Evolutionary conservation across 2,888 invertebrate genomes (phyloP).

Genomic region (Therioaphis trifolii): DNA sequence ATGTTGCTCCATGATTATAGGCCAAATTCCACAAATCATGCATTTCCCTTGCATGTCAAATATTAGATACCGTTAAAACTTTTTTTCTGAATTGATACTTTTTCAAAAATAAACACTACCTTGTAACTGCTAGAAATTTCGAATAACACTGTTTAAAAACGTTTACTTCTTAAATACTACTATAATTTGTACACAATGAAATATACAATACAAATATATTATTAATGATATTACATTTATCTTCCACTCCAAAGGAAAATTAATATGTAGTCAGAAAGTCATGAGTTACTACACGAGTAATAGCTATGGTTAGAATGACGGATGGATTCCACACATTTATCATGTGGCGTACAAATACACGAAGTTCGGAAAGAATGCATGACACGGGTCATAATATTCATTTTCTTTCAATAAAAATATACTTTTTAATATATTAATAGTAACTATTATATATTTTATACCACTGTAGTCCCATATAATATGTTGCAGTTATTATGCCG

Average conservation of each 20-base stretch:
- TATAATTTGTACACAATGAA: background rate
- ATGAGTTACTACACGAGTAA: slow-evolving; percentile 1
- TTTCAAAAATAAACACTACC: too few species aligned
- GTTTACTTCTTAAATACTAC: background rate
- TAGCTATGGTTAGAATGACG: background rate
- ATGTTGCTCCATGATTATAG: too few species aligned
- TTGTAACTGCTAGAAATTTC: too few species aligned
- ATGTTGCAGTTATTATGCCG: background rate
- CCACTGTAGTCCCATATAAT: background rate
- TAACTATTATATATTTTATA: background rate
- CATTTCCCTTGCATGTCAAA: too few species aligned
- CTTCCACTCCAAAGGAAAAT: slow-evolving; percentile 2
- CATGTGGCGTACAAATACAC: slow-evolving; percentile 22
- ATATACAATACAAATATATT: background rate
- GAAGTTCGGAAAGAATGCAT: slow-evolving; percentile 2
- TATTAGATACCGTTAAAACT: too few species aligned
- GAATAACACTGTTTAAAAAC: background rate
- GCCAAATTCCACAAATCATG: too few species aligned
- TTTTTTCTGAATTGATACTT: too few species aligned
- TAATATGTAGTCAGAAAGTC: slow-evolving; percentile 3
- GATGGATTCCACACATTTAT: slow-evolving; percentile 40
- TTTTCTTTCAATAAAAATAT: slow-evolving; percentile 29
- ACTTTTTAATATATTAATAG: slow-evolving; percentile 33
- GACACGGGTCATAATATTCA: slow-evolving; percentile 29
- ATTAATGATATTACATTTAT: slow-evolving; percentile 25